Percentiles rank a stretch among this genome's conserved stretches.
These are phyloP conservation scores for Melanotaenia parkinsoni DNA, from an alignment of 2,797 vertebrate genomes.

Conservation along the genomic window DNA sequence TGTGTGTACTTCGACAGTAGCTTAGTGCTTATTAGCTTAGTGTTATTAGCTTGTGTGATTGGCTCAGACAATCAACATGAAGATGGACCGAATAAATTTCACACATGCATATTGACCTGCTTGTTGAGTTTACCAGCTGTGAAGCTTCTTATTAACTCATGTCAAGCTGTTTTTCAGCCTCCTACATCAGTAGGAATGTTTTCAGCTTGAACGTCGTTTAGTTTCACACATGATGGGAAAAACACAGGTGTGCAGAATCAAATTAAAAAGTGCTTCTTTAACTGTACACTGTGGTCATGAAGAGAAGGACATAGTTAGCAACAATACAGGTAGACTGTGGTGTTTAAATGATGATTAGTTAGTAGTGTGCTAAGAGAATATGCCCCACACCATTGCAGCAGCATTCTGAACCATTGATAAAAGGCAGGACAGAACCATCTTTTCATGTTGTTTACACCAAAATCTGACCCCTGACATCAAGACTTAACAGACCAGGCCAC, in stretches of 20 bases:
- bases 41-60: not conserved
- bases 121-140: conserved; percentile 22
- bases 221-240: not conserved
- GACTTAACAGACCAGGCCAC: too few species aligned
- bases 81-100: conserved; percentile 19
- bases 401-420: too few species aligned
- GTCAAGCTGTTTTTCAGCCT: not conserved
- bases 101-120: conserved; percentile 6
- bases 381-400: too few species aligned
- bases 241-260: conserved; percentile 10
- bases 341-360: too few species aligned
- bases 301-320: too few species aligned
- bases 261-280: conserved; percentile 5
- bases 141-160: conserved; percentile 9
- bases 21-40: not conserved
- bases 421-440: too few species aligned
- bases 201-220: not conserved
- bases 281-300: too few species aligned
- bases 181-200: not conserved
- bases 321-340: too few species aligned
- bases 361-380: too few species aligned
- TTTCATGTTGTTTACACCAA: too few species aligned
- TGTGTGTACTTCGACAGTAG: not conserved
- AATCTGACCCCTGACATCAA: too few species aligned
- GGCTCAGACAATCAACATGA: conserved; percentile 17